Percentiles rank a stretch among this genome's conserved stretches.
phyloP scores from a whole-genome alignment of 1,140 invertebrate species.

The Psilanteris sp. region DNA sequence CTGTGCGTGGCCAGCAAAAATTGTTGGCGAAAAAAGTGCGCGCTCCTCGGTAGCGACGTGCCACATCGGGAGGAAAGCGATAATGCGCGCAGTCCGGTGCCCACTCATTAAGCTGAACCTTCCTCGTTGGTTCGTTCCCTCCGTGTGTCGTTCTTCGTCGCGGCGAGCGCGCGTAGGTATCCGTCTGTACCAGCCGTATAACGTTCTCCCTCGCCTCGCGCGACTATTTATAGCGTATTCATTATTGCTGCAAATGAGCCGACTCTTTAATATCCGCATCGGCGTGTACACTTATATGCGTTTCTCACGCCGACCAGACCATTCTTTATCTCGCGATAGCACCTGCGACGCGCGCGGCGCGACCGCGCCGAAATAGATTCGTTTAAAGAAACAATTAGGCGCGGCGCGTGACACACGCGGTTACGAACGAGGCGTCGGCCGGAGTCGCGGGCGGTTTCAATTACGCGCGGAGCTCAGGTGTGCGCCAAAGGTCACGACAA shows the following conservation, averaged over 20 bases:
- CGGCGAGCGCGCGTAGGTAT: slow-evolving; percentile 43
- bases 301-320: slow-evolving; percentile 54
- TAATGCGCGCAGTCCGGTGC: slow-evolving; percentile 72
- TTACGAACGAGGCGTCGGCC: too few species aligned
- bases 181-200: slow-evolving; percentile 53
- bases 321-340: slow-evolving; percentile 37
- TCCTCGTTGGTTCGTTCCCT: slow-evolving; percentile 23
- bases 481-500: too few species aligned
- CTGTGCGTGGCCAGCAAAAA: slow-evolving; percentile 61
- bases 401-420: too few species aligned
- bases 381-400: slow-evolving; percentile 25
- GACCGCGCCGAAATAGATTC: slow-evolving; percentile 40
- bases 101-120: slow-evolving; percentile 73
- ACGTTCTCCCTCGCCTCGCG: slow-evolving; percentile 52
- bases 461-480: too few species aligned
- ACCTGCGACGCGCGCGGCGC: slow-evolving; percentile 28
- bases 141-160: slow-evolving; percentile 29
- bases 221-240: slow-evolving; percentile 77
- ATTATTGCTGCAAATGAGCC: slow-evolving; percentile 79
- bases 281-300: slow-evolving; percentile 59
- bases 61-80: slow-evolving; percentile 79
- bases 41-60: slow-evolving; percentile 68
- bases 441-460: too few species aligned
- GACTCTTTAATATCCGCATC: slow-evolving; percentile 79
- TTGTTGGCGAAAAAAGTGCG: slow-evolving; percentile 76